Base-by-base conservation (phyloP, 2,113 vertebrate genomes). In the Podarcis raffonei region DNA sequence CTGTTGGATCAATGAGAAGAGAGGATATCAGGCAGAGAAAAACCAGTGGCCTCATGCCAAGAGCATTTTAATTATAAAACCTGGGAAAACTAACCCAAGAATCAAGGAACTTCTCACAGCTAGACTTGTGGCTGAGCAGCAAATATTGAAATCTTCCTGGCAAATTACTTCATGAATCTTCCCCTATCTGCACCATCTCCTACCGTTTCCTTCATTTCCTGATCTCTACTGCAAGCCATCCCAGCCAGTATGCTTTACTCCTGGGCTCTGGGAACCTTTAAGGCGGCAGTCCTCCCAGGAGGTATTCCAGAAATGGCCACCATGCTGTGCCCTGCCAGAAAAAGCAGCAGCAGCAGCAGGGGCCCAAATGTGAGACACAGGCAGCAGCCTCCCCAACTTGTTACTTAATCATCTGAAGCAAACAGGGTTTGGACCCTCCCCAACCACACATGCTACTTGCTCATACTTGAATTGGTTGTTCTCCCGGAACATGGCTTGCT, bases 401-500 rank as follows among this genome's bases (percentile, higher is more conserved):
- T 76, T 76, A 75, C 66, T 88, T 68, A 65, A 77, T 77, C 39
- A 53, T 69, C 81, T 77, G n/a, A 89, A 77, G n/a, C 12, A 83
- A 78, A 83, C 15, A 72, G 13, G 39, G n/a, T 83, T 76, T 66
- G 23, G 42, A 84, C 30, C 72, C n/a, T 30, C 72, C 87, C 48
- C 48, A 77, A 53, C 65, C 57, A 83, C 89, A 92, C 87, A 91
- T 90, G 90, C 92, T 94, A 94, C 90, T 93, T 90, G 89, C 90
- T 94, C 90, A 93, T n/a, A 37, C 68, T 81, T 66, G 59, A 81
- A 94, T 90, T 94, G 92, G 94, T 89, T 93, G 94, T 89, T 93
- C 95, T 95, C 95, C 94, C 93, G 89, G 91, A 95, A 94, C 91
- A 94, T 87, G 91, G 87, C 92, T 90, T 93, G 94, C 95, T 93